Evolutionary conservation across 1,140 invertebrate genomes (phyloP).

Genomic region (Drosophila kohkoa): DNA sequence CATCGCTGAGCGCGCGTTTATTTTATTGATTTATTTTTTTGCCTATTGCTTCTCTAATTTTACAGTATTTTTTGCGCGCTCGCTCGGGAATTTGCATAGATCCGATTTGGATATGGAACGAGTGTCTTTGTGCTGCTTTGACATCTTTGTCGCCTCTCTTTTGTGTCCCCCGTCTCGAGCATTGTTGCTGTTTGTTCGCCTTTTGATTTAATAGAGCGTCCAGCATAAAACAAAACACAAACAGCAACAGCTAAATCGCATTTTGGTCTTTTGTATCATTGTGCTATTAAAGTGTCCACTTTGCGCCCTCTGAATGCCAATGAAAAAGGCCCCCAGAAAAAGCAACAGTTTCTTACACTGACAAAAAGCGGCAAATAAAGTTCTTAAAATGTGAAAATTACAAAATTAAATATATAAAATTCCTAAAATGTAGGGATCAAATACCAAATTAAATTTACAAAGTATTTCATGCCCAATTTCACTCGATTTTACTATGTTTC

Average conservation of each 20-base stretch:
- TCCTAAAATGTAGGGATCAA: too few species aligned
- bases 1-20: neutral
- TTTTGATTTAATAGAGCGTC: conserved; percentile 43
- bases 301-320: conserved; percentile 2
- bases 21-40: conserved; percentile 18
- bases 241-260: neutral
- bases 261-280: conserved; percentile 18
- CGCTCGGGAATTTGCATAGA: conserved; percentile 34
- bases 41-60: conserved; percentile 16
- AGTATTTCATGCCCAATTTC: too few species aligned
- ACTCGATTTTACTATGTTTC: too few species aligned
- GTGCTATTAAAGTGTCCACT: conserved; percentile 4
- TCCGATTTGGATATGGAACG: conserved; percentile 20
- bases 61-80: conserved; percentile 41
- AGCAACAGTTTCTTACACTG: conserved; percentile 35
- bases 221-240: conserved; percentile 12
- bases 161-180: neutral
- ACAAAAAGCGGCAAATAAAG: neutral
- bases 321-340: neutral
- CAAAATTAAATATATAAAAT: too few species aligned
- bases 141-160: conserved; percentile 2
- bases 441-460: too few species aligned
- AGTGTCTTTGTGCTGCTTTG: conserved; percentile 14
- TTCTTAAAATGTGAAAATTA: neutral
- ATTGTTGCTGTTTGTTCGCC: conserved; percentile 17